phyloP scores from a whole-genome alignment of 2,113 vertebrate species.

The Antennarius striatus region DNA sequence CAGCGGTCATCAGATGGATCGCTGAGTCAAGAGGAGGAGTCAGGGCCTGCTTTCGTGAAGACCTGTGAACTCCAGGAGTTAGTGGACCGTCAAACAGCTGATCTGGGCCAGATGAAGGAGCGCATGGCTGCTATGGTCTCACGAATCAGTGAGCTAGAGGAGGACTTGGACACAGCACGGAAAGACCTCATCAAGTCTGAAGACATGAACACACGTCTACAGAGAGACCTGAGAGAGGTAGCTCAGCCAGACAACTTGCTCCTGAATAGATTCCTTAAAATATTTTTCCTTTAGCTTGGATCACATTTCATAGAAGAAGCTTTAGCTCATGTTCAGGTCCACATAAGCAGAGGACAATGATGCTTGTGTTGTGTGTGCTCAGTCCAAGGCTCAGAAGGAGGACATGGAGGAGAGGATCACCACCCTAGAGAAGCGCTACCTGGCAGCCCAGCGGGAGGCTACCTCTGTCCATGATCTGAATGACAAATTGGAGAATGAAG shows the following conservation, averaged over 20 bases:
- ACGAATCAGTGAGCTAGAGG: slow-evolving; percentile 91
- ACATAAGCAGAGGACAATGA: background rate
- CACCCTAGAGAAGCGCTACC: slow-evolving; percentile 98
- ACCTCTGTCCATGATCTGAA: slow-evolving; percentile 98
- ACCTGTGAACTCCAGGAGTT: slow-evolving; percentile 91
- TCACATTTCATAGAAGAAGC: no score
- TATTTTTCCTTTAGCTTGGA: background rate
- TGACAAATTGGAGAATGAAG: slow-evolving; percentile 97
- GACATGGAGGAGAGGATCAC: slow-evolving; percentile 99
- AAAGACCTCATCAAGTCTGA: slow-evolving; percentile 97
- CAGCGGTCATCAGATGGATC: slow-evolving; percentile 91
- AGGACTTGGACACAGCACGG: slow-evolving; percentile 93
- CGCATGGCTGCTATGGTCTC: slow-evolving; percentile 86
- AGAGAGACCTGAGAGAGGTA: slow-evolving; percentile 94
- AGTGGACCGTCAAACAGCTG: slow-evolving; percentile 88
- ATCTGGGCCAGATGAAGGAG: slow-evolving; percentile 94
- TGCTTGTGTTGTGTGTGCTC: background rate
- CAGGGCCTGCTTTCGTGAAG: slow-evolving; percentile 68
- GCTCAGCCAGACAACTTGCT: background rate
- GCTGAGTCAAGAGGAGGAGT: slow-evolving; percentile 86
- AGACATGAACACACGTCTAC: slow-evolving; percentile 90
- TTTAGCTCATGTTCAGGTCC: background rate
- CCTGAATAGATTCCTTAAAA: background rate
- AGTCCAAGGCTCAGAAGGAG: slow-evolving; percentile 98
- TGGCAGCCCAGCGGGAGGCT: slow-evolving; percentile 94